Base-by-base conservation (phyloP, 1,140 invertebrate genomes). In the Zaprionus vittiger region DNA sequence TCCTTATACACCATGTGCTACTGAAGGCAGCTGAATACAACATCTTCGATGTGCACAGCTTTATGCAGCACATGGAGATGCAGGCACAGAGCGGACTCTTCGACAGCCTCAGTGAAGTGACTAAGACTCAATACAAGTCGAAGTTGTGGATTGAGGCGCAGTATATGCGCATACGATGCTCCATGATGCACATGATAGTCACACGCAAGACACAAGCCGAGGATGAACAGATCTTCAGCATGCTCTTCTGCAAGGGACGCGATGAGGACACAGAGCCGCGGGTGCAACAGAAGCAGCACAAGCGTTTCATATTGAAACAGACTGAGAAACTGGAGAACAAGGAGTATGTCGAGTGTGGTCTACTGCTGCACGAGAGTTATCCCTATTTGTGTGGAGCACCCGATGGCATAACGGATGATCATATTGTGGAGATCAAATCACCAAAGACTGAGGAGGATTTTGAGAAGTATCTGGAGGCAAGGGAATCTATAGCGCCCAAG, bases 341-440 rank as follows among this genome's bases (percentile, higher is more conserved):
- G 68, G 75, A 85, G n/a, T 92, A 92, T 31, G 1, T 67, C 2
- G 89, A 93, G 60, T 93, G 92, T 44, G 92, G 92, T n/a, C 65
- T 93, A 12, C 54, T 93, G 1, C 65, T 93, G 5, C 77, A 81
- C 55, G 90, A 92, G 60, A 79, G 44, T 44, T 92, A 91, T 76
- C 92, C 92, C 7, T 93, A 77, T 44, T 52, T 93, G 14, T 93
- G 92, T 54, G 93, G 91, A 15, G 91, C 93, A 7, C 93, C 93
- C 12, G 93, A 94, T 91, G 93, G 92, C 7, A 81, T 94, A 2
- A 92, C 87, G 31, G 81, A 93, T 64, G 91, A 93, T 70, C 93
- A 90, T 65, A 91, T 94, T 26, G 87, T 94, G 4, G 94, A 94
- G 90, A 92, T 94, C 47, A 94, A 94, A 73, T 92, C 93, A 61